phyloP scores from a whole-genome alignment of 1,140 invertebrate species.

The Callitettix versicolor region DNA sequence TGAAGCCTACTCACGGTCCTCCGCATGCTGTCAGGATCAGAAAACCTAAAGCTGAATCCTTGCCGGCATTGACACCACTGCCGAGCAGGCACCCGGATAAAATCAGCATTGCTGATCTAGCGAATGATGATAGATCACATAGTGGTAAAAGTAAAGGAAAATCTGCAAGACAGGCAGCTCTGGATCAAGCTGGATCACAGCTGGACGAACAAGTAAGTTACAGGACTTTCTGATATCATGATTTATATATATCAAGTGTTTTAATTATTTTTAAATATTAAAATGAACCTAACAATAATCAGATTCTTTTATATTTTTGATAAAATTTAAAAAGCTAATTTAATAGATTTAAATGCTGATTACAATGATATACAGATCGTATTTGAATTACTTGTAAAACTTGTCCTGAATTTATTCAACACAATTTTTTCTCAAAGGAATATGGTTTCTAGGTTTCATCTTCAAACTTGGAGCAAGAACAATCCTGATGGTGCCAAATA shows the following conservation, averaged over 20 bases:
- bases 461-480: too few species aligned
- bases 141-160: background rate
- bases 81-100: too few species aligned
- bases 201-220: conserved; percentile 12
- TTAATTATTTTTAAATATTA: background rate
- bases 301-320: background rate
- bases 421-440: too few species aligned
- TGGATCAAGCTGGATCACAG: background rate
- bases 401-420: too few species aligned
- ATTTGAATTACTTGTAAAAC: too few species aligned
- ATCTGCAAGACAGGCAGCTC: background rate
- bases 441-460: too few species aligned
- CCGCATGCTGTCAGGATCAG: background rate
- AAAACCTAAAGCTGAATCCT: background rate
- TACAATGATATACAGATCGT: background rate
- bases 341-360: background rate
- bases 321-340: too few species aligned
- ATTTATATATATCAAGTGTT: background rate
- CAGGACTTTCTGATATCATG: background rate
- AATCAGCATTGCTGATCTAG: background rate
- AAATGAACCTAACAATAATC: background rate
- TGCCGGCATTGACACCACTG: too few species aligned
- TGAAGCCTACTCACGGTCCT: background rate
- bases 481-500: too few species aligned
- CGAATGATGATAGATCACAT: background rate